Evolutionary conservation across 2,888 invertebrate genomes (phyloP), one percentile per base, ranked within the genome.

Genomic region (Machimus atricapillus): DNA sequence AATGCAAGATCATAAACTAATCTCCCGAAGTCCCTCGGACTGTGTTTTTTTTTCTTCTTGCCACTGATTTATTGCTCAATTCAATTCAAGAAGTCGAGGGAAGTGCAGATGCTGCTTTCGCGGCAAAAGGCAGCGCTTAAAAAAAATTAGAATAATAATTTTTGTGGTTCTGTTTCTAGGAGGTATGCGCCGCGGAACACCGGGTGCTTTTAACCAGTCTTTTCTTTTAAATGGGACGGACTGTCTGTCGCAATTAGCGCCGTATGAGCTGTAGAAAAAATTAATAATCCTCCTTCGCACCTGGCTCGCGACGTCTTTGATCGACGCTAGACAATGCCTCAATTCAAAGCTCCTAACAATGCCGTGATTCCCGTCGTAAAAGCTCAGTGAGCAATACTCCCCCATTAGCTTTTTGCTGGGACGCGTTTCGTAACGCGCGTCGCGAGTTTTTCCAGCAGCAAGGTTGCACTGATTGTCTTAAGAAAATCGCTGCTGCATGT

Each of bases 381-480:
- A 82, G 82, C 82, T 82, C 82, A 82, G 19, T 82, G 82, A 82
- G 82, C 82, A 82, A 82, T 82, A 82, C 58, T 82, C 82, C 58
- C 79, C 82, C 82, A 82, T 82, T 82, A 82, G 82, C 12, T 82
- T 43, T 82, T 82, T 58, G 37, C 46, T 23, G 82, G 46, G 58
- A 37, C 58, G 66, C 27, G 27, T 82, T 82, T 82, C 66, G 82
- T 23, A 82, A 82, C 66, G 14, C 40, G 40, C 78, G 46, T 43
- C 81, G 58, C n/a, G 58, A 78, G 66, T 82, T 82, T 82, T 82
- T 82, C 82, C 82, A 82, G 82, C 37, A 66, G 58, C 82, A 82
- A 82, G 82, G 82, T 82, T 82, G 82, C 56, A 66, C 82, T 82
- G 82, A 82, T 82, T 82, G 82, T 82, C 82, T 82, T 82, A 82